Evolutionary conservation across 2,888 invertebrate species (phyloP).

Genomic region (Rhagium mordax): DNA sequence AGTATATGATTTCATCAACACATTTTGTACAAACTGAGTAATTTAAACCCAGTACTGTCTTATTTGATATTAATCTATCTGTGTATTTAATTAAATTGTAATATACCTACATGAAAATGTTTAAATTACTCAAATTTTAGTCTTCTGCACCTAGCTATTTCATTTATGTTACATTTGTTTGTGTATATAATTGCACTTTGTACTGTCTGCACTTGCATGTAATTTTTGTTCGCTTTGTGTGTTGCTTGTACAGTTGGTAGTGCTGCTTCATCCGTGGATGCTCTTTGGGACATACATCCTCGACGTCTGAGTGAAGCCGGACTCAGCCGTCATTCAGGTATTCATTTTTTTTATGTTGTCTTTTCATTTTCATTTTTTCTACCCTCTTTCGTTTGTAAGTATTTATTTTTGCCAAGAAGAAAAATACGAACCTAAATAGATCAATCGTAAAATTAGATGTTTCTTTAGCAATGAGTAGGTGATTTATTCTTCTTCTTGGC

Average conservation of each 20-base stretch:
- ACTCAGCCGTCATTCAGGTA: constrained; percentile 84
- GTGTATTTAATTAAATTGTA: too few relatives aligned
- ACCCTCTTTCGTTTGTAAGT: neutral
- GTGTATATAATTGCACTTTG: constrained; percentile 12
- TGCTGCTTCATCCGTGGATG: constrained; percentile 80
- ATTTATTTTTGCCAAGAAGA: neutral
- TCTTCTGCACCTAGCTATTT: neutral
- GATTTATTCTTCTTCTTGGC: too few relatives aligned
- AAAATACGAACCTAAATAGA: too few relatives aligned
- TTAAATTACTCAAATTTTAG: neutral
- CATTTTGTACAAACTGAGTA: neutral
- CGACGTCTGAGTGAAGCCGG: constrained; percentile 84
- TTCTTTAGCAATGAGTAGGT: too few relatives aligned
- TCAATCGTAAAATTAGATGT: too few relatives aligned
- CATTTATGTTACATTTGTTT: constrained; percentile 7
- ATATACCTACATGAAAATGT: neutral
- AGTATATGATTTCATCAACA: neutral
- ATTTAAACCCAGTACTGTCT: too few relatives aligned
- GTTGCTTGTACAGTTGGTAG: constrained; percentile 72
- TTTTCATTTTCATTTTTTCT: neutral
- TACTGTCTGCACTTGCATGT: constrained; percentile 39
- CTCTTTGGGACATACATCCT: constrained; percentile 82
- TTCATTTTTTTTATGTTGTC: constrained; percentile 10
- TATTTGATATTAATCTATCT: too few relatives aligned
- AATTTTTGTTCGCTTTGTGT: constrained; percentile 56